A percentile compares a stretch with the other conserved stretches of the same genome.
Conservation (phyloP, 2,888 invertebrate species). For the Pterobdella sp. region DNA sequence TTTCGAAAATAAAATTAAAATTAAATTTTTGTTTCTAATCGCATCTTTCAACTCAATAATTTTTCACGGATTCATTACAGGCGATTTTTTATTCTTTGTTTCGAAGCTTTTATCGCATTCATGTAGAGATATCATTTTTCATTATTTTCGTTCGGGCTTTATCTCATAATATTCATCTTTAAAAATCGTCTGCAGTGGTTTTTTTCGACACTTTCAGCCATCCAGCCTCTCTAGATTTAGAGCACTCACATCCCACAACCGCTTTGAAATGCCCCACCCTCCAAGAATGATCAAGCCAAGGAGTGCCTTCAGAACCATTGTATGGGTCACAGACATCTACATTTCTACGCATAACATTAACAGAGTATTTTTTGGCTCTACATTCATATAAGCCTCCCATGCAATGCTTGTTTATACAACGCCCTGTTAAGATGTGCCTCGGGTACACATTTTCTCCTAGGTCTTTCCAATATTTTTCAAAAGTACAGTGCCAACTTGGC, state of each 20-base stretch:
- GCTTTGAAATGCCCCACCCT: slow-evolving; percentile 26
- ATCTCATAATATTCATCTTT: too few species aligned
- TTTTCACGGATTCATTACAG: too few species aligned
- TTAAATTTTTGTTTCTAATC: too few species aligned
- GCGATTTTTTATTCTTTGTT: too few species aligned
- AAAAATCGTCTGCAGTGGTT: too few species aligned
- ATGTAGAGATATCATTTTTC: too few species aligned
- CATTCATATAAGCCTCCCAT: slow-evolving; percentile 28
- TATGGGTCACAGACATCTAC: slow-evolving; percentile 24
- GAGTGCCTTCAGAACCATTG: background rate
- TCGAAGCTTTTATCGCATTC: too few species aligned
- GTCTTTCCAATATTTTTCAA: slow-evolving; percentile 26
- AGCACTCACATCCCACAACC: slow-evolving; percentile 31
- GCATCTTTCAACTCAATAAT: too few species aligned
- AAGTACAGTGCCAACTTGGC: slow-evolving; percentile 26
- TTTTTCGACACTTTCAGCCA: background rate
- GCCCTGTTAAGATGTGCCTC: slow-evolving; percentile 28
- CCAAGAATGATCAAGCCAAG: slow-evolving; percentile 27
- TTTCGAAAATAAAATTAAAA: too few species aligned
- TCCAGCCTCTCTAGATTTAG: background rate
- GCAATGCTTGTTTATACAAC: slow-evolving; percentile 28
- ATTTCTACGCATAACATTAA: slow-evolving; percentile 25
- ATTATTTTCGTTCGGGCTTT: too few species aligned
- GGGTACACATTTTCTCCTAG: slow-evolving; percentile 22
- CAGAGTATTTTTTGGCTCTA: slow-evolving; percentile 22